These are phyloP conservation scores for Hermetia illucens DNA, from an alignment of 1,140 invertebrate species.

Conservation along the genomic window DNA sequence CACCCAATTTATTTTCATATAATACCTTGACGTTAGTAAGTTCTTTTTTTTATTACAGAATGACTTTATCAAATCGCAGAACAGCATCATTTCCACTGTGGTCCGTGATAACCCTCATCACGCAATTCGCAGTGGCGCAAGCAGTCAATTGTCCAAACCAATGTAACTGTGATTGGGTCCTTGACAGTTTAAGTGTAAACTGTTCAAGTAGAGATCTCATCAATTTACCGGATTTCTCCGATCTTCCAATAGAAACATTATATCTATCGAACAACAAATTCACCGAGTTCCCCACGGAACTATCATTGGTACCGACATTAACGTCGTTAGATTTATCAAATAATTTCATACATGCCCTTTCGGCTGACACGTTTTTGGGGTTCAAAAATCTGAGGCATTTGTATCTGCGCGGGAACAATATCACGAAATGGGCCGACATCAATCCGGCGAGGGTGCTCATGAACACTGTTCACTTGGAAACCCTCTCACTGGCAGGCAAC, in stretches of 20 bases:
- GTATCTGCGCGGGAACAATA: slow-evolving; percentile 37
- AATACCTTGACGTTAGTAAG: no score
- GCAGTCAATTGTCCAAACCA: slow-evolving; percentile 19
- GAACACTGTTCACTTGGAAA: slow-evolving; percentile 31
- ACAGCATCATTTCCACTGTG: no score
- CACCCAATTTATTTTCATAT: no score
- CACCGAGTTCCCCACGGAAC: slow-evolving; percentile 31
- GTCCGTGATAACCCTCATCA: not conserved
- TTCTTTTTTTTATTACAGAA: no score
- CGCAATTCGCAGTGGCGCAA: not conserved
- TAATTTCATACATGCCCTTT: slow-evolving; percentile 34
- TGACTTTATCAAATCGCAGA: no score
- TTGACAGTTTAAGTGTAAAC: slow-evolving; percentile 20
- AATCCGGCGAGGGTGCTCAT: slow-evolving; percentile 33
- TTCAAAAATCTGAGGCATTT: slow-evolving; percentile 35
- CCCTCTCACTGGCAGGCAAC: slow-evolving; percentile 36
- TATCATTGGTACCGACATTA: slow-evolving; percentile 30
- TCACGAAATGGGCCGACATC: slow-evolving; percentile 36
- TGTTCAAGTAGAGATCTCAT: slow-evolving; percentile 32
- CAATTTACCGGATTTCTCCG: slow-evolving; percentile 29
- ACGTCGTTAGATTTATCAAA: slow-evolving; percentile 37
- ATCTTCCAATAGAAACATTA: slow-evolving; percentile 33
- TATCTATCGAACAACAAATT: slow-evolving; percentile 38
- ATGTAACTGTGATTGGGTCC: slow-evolving; percentile 26
- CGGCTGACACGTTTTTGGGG: slow-evolving; percentile 30